These are phyloP conservation scores for Peromyscus polionotus DNA, from an alignment of 2,113 vertebrate species.

Conservation along the genomic window DNA sequence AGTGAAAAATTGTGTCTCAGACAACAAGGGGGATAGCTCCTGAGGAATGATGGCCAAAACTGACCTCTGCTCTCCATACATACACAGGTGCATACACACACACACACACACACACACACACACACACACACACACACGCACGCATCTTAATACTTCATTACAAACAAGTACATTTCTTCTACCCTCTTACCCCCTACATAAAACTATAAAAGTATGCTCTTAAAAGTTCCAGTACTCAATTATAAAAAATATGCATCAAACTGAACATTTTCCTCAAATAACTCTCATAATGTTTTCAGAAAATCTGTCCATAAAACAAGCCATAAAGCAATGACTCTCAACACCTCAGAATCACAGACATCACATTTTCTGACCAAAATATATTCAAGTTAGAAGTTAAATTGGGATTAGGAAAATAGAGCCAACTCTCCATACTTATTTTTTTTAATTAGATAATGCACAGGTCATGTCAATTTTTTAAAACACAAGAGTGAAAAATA, in stretches of 20 bases:
- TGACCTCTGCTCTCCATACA: background rate
- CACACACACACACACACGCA: background rate
- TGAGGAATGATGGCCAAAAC: background rate
- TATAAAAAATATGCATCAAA: background rate
- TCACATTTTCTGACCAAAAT: background rate
- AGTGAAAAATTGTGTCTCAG: background rate
- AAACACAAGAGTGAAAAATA: background rate
- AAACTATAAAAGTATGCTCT: background rate
- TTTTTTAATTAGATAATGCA: background rate
- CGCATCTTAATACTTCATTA: background rate
- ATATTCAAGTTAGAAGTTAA: constrained; percentile 17
- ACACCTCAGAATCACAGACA: background rate
- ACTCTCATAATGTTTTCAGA: background rate
- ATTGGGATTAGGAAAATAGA: background rate
- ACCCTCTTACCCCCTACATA: too few species aligned
- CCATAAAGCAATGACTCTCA: background rate
- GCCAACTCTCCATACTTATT: background rate
- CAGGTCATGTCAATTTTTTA: background rate
- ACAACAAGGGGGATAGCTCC: background rate
- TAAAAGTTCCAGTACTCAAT: background rate
- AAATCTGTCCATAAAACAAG: background rate
- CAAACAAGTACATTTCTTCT: background rate
- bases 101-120: background rate
- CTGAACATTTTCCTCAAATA: constrained; percentile 12
- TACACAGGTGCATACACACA: background rate